Evolutionary conservation across 2,797 vertebrate genomes (phyloP).

Genomic region (Malacoraja senta): DNA sequence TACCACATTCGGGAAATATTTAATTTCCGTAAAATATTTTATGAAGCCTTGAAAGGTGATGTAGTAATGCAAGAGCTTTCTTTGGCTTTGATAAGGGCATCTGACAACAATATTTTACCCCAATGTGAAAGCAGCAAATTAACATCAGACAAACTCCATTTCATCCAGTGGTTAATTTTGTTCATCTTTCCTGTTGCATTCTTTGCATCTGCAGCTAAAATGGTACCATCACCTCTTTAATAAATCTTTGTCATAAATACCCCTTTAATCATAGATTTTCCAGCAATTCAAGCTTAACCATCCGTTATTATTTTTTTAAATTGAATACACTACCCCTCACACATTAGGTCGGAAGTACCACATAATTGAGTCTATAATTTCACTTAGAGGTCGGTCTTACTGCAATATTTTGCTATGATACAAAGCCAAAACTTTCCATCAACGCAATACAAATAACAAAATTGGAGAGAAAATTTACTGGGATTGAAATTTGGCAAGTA

Average conservation of each 20-base stretch:
- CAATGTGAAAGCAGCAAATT: not conserved
- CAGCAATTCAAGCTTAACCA: slow-evolving; percentile 13
- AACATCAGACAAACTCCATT: not conserved
- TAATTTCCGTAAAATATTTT: not conserved
- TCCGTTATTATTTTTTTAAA: not conserved
- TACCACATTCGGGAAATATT: too few species aligned
- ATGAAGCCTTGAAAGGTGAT: not conserved
- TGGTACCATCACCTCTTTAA: not conserved
- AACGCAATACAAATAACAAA: not conserved
- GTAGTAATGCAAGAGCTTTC: too few species aligned
- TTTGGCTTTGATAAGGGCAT: not conserved
- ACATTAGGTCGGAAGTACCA: not conserved
- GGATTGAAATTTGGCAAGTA: slow-evolving; percentile 23
- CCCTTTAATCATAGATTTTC: not conserved
- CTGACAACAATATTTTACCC: not conserved
- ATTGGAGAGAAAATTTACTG: not conserved
- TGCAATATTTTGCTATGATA: not conserved
- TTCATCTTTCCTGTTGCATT: not conserved
- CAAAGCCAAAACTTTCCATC: slow-evolving; percentile 10
- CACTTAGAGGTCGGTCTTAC: not conserved
- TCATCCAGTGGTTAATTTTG: not conserved
- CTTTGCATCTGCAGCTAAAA: not conserved
- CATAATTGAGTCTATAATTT: slow-evolving; percentile 26
- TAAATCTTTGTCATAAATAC: not conserved
- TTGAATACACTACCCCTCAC: not conserved